phyloP scores from a whole-genome alignment of 2,888 invertebrate genomes.

The Drosophila anomalipes region DNA sequence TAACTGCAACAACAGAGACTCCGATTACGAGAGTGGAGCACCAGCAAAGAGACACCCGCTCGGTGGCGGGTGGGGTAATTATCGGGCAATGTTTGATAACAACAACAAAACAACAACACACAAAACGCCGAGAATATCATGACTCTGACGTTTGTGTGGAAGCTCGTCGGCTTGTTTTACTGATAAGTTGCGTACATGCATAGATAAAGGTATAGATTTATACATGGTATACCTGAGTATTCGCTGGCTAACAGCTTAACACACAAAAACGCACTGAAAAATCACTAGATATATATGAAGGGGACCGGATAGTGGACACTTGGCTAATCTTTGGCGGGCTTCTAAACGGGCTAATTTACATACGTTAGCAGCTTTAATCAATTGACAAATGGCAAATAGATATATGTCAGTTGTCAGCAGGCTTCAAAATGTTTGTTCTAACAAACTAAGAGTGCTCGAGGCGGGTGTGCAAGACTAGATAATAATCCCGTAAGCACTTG shows the following conservation, averaged over 20 bases:
- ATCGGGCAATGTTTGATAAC: conserved; percentile 53
- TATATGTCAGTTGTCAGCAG: conserved; percentile 42
- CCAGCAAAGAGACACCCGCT: neutral
- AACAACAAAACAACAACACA: conserved; percentile 13
- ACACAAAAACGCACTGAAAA: neutral
- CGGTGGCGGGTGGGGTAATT: conserved; percentile 8
- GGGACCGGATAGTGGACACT: neutral
- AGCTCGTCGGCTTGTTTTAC: conserved; percentile 26
- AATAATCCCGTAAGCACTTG: neutral
- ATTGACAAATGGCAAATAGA: conserved; percentile 51
- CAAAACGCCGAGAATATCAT: neutral
- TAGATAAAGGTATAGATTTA: conserved; percentile 2
- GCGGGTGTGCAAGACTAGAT: neutral
- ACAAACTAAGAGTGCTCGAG: neutral
- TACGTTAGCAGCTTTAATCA: conserved; percentile 53
- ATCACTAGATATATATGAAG: neutral
- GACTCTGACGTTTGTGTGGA: conserved; percentile 14
- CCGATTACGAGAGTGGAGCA: conserved; percentile 36
- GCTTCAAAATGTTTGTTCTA: conserved; percentile 27
- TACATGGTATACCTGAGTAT: conserved; percentile 10
- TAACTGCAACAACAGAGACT: conserved; percentile 64
- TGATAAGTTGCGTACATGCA: conserved; percentile 44
- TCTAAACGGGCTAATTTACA: conserved; percentile 30
- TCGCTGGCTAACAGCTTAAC: conserved; percentile 13
- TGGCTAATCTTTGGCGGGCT: conserved; percentile 8